Evolutionary conservation across 2,797 vertebrate genomes (phyloP).

Genomic region (Geotrypetes seraphini): DNA sequence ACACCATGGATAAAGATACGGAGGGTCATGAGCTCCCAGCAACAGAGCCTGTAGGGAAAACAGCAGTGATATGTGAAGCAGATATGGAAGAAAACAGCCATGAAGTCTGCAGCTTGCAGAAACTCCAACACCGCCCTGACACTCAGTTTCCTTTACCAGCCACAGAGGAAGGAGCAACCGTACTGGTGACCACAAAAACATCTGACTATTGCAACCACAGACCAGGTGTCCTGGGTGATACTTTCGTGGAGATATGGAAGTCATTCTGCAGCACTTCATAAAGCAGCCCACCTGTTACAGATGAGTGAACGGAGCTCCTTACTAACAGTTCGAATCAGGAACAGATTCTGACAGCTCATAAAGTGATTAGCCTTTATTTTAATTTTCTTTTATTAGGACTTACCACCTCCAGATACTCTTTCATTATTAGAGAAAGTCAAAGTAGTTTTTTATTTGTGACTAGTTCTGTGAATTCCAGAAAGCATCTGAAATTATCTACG

Average conservation of each 20-base stretch:
- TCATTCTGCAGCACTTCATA: constrained; percentile 11
- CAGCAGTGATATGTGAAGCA: constrained; percentile 28
- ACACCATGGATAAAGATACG: not conserved
- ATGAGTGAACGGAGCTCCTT: not conserved
- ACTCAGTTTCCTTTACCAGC: constrained; percentile 60
- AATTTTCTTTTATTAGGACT: not conserved
- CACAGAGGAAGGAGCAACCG: constrained; percentile 63
- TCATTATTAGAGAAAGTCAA: too few species aligned
- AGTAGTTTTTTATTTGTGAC: too few species aligned
- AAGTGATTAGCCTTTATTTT: not conserved
- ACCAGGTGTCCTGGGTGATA: constrained; percentile 19
- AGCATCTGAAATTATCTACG: too few species aligned
- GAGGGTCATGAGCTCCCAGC: constrained; percentile 1
- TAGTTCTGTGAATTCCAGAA: too few species aligned
- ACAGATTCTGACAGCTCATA: not conserved
- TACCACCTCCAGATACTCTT: too few species aligned
- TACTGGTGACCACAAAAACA: constrained; percentile 69
- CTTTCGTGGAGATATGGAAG: constrained; percentile 11
- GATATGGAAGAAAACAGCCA: constrained; percentile 42
- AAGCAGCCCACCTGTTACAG: not conserved
- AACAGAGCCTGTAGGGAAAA: too few species aligned
- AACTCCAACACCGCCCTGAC: constrained; percentile 32
- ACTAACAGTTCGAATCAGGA: too few species aligned
- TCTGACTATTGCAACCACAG: constrained; percentile 37
- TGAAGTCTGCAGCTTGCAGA: constrained; percentile 31